Evolutionary conservation across 2,113 vertebrate species (phyloP).

Genomic region (Ailurus styani): DNA sequence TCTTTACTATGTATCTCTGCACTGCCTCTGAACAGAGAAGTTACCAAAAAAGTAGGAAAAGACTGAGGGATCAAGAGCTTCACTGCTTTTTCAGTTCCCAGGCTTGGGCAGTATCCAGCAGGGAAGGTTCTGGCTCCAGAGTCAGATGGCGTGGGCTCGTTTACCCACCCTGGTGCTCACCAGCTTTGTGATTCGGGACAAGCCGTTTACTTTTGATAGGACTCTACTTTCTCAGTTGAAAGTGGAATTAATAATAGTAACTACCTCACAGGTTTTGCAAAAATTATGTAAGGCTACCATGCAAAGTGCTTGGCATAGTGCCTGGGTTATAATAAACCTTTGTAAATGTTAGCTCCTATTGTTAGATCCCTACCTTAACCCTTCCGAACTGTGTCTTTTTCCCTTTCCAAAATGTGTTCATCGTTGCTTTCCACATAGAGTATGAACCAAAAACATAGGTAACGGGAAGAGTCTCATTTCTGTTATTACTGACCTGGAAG

Average conservation of each 20-base stretch:
- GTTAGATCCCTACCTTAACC: background rate
- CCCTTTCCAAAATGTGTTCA: background rate
- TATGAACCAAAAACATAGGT: background rate
- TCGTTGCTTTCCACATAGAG: background rate
- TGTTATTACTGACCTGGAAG: background rate
- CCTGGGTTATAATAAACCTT: background rate
- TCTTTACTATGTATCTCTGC: background rate
- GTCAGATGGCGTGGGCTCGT: background rate
- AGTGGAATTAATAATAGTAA: conserved; percentile 52
- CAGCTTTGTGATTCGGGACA: conserved; percentile 17
- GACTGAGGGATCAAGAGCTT: background rate
- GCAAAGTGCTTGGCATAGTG: background rate
- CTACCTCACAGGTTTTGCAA: conserved; percentile 27
- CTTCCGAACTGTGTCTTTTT: background rate
- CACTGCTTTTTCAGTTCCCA: background rate
- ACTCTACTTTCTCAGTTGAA: conserved; percentile 17
- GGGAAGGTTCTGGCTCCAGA: background rate
- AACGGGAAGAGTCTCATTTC: background rate
- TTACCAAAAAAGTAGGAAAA: background rate
- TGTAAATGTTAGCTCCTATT: background rate
- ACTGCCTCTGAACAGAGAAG: background rate
- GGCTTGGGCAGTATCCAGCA: background rate
- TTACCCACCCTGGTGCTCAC: background rate
- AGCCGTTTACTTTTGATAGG: conserved; percentile 40
- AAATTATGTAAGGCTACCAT: conserved; percentile 13